Evolutionary conservation across 2,888 invertebrate genomes (phyloP).

Genomic region (Lithosia quadra): DNA sequence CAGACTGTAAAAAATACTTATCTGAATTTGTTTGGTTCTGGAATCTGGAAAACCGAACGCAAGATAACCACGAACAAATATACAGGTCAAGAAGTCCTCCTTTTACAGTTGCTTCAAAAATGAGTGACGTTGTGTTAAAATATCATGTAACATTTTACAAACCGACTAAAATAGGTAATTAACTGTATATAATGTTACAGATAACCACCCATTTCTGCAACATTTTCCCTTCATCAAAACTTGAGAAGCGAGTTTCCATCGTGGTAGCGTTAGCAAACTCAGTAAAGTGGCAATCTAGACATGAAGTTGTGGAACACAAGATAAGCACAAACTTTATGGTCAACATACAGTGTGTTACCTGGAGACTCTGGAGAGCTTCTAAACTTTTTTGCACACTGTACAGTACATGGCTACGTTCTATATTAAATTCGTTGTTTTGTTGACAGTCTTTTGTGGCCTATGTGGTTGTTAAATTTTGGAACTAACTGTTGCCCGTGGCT

Average conservation of each 20-base stretch:
- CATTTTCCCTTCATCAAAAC: constrained; percentile 3
- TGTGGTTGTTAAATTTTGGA: not conserved
- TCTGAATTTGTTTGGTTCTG: too few relatives aligned
- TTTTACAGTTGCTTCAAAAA: too few relatives aligned
- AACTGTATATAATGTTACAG: not conserved
- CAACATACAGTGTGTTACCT: constrained; percentile 21
- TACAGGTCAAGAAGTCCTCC: too few relatives aligned
- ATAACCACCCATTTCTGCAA: not conserved
- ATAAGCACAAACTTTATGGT: constrained; percentile 45
- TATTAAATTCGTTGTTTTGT: constrained; percentile 19
- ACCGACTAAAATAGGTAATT: not conserved
- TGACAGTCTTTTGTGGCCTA: constrained; percentile 3
- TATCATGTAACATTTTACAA: not conserved
- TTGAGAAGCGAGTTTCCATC: not conserved
- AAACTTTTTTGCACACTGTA: constrained; percentile 32
- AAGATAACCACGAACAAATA: too few relatives aligned
- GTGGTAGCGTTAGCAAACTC: constrained; percentile 31
- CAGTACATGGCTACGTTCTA: constrained; percentile 18
- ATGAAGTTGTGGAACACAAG: constrained; percentile 35
- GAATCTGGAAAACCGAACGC: too few relatives aligned
- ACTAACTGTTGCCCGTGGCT: too few relatives aligned
- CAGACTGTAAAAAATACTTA: too few relatives aligned
- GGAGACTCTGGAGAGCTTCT: constrained; percentile 27
- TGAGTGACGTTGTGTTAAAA: not conserved
- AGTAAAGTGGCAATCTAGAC: constrained; percentile 38